phyloP scores from a whole-genome alignment of 2,888 invertebrate genomes.

The Nymphalis urticae region DNA sequence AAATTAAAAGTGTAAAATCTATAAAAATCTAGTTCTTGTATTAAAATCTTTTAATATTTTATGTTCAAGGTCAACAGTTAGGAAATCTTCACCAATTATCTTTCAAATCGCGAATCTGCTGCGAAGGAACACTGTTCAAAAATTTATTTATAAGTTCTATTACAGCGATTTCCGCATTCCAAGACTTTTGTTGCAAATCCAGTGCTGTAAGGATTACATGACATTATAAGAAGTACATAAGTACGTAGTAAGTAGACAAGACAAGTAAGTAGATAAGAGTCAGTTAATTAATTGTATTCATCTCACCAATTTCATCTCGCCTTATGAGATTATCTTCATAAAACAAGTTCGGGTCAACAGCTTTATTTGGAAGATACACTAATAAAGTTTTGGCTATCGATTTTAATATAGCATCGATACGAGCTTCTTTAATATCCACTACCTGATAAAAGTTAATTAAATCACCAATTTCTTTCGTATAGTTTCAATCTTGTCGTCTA shows the following conservation, averaged over 20 bases:
- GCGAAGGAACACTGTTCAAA: slow-evolving; percentile 82
- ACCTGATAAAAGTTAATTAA: slow-evolving; percentile 63
- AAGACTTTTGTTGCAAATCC: slow-evolving; percentile 72
- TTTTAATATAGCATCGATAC: slow-evolving; percentile 85
- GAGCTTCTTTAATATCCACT: slow-evolving; percentile 87
- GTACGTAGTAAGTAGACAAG: too few species aligned
- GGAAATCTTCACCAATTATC: slow-evolving; percentile 76
- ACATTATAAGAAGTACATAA: background rate
- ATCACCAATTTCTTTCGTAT: background rate
- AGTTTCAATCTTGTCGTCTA: background rate
- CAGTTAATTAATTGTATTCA: background rate
- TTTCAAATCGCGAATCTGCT: slow-evolving; percentile 80
- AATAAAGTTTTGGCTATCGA: slow-evolving; percentile 83
- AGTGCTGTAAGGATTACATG: slow-evolving; percentile 48
- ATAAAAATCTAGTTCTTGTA: background rate
- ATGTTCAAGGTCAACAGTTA: background rate
- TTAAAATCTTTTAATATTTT: background rate
- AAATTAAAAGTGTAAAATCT: too few species aligned
- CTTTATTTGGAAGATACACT: slow-evolving; percentile 82
- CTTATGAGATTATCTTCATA: slow-evolving; percentile 83
- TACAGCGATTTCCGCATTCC: slow-evolving; percentile 87
- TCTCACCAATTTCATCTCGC: slow-evolving; percentile 73
- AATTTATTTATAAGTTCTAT: slow-evolving; percentile 90
- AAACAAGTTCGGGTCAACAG: slow-evolving; percentile 83
- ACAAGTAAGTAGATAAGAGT: too few species aligned